Evolutionary conservation across 92 coral and sea anemone genomes (phyloP).

Genomic region (Phymanthus crucifer): DNA sequence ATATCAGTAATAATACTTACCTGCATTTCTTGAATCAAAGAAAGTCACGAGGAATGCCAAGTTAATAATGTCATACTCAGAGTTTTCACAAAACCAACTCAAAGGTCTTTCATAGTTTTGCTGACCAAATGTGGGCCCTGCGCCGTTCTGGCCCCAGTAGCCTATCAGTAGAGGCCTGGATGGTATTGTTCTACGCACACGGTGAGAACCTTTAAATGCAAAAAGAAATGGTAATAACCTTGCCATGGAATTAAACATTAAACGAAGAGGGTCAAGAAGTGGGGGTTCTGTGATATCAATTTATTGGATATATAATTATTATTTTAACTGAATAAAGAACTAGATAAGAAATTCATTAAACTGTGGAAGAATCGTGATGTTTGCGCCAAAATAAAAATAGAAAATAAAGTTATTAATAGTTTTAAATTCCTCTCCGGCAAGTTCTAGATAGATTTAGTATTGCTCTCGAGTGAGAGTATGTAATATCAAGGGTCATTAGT

Average conservation of each 20-base stretch:
- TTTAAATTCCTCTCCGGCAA: not conserved
- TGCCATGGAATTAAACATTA: no score
- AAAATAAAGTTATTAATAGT: not conserved
- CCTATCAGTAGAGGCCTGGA: slow-evolving; percentile 33
- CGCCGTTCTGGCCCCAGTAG: slow-evolving; percentile 59
- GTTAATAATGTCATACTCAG: slow-evolving; percentile 67
- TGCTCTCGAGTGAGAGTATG: not conserved
- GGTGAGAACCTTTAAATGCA: not conserved
- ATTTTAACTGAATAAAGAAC: no score
- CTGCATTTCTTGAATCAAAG: slow-evolving; percentile 56
- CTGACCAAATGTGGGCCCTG: slow-evolving; percentile 26
- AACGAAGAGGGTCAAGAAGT: no score
- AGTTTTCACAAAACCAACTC: slow-evolving; percentile 52
- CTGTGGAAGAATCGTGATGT: no score
- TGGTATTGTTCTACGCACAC: slow-evolving; percentile 16
- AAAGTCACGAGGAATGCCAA: slow-evolving; percentile 69
- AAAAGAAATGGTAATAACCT: not conserved
- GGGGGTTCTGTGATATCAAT: no score
- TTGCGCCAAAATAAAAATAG: no score
- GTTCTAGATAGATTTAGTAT: not conserved
- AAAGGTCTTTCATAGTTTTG: slow-evolving; percentile 27
- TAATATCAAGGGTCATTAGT: not conserved
- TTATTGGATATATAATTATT: no score
- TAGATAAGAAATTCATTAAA: no score
- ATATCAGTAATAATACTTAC: not conserved